Conservation (phyloP, 2,113 vertebrate genomes). For the Rhinichthys klamathensis region DNA sequence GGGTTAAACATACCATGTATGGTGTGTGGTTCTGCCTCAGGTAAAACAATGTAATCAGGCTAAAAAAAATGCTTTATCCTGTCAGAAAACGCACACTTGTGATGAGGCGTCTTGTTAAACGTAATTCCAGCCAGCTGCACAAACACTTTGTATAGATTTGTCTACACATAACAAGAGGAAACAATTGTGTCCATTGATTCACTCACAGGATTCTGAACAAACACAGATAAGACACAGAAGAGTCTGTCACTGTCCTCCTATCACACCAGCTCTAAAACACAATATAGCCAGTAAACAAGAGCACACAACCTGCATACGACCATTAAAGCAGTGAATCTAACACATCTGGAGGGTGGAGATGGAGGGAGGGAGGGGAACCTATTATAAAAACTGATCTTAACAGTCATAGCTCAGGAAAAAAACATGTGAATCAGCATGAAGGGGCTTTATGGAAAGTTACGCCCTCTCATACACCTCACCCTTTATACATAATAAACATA, state of each 20-base stretch:
- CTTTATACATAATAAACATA: neutral
- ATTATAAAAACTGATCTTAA: neutral
- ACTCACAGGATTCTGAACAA: constrained; percentile 65
- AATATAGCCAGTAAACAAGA: neutral
- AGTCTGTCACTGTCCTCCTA: constrained; percentile 22
- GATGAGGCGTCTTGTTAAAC: constrained; percentile 5
- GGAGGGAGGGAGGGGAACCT: neutral
- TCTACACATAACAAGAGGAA: constrained; percentile 19
- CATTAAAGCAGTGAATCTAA: constrained; percentile 11
- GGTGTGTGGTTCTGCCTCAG: constrained; percentile 37
- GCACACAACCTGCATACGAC: neutral
- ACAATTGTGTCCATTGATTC: constrained; percentile 40
- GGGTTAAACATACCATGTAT: neutral
- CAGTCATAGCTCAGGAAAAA: constrained; percentile 1
- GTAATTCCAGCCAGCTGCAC: constrained; percentile 50
- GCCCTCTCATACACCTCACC: neutral
- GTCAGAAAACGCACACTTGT: constrained; percentile 20
- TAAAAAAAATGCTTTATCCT: constrained; percentile 37
- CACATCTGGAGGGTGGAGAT: neutral
- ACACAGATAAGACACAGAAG: constrained; percentile 71
- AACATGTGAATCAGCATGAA: neutral
- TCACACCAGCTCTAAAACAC: constrained; percentile 35
- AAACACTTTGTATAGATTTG: constrained; percentile 50
- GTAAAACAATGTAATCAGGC: constrained; percentile 41
- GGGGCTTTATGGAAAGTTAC: neutral